Percentiles rank a stretch among this genome's conserved stretches.
Evolutionary conservation across 1,140 invertebrate genomes (phyloP).

Genomic region (Leptopilina clavipes): DNA sequence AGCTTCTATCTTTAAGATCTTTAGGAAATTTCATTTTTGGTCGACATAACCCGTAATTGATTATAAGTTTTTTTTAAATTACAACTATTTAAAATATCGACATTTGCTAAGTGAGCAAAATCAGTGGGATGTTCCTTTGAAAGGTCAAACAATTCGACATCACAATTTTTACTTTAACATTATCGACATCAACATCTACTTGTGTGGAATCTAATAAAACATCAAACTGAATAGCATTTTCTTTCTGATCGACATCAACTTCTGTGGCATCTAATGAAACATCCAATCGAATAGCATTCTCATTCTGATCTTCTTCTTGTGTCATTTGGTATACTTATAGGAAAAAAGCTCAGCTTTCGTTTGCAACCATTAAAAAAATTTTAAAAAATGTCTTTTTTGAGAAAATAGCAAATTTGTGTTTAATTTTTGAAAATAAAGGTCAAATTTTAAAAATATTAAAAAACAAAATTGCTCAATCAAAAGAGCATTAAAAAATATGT

Average conservation of each 20-base stretch:
- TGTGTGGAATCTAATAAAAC: not conserved
- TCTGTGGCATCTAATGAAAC: conserved; percentile 2
- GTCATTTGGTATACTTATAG: no score
- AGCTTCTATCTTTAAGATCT: not conserved
- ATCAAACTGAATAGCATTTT: not conserved
- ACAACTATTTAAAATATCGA: not conserved
- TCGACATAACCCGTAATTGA: no score
- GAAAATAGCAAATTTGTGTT: no score
- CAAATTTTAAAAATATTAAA: no score
- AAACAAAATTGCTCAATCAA: no score
- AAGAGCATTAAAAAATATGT: no score
- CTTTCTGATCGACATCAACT: not conserved
- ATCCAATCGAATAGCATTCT: not conserved
- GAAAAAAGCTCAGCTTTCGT: no score
- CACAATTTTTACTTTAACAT: not conserved
- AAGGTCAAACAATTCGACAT: not conserved
- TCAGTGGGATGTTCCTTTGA: conserved; percentile 7
- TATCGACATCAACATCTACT: not conserved
- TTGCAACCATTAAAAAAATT: no score
- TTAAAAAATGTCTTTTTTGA: no score
- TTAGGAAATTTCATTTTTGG: no score
- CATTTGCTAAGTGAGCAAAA: conserved; percentile 8
- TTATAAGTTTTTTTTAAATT: no score
- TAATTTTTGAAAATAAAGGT: no score
- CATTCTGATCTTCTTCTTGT: not conserved